A percentile compares a stretch with the other conserved stretches of the same genome.
Evolutionary conservation across 2,888 invertebrate genomes (phyloP).

Genomic region (Meiosimyza platycephala): DNA sequence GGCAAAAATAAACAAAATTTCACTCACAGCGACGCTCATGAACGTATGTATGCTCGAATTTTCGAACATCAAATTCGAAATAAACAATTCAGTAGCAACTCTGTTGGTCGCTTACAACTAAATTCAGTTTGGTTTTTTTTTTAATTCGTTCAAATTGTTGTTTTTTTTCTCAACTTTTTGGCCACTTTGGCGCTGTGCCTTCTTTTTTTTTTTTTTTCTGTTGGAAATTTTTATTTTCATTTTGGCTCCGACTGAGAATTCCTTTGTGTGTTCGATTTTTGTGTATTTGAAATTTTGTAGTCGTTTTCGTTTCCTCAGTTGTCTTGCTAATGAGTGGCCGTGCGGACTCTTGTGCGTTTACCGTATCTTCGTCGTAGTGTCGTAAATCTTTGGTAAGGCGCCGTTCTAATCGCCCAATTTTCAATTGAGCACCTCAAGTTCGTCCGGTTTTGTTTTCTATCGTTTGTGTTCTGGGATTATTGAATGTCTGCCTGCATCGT

Average conservation of each 20-base stretch:
- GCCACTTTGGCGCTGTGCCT: conserved; percentile 6
- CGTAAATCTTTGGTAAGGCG: conserved; percentile 30
- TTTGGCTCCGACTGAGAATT: too few species aligned
- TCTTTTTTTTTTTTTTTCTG: too few species aligned
- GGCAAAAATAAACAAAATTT: not conserved
- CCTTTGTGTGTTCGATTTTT: too few species aligned
- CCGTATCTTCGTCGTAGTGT: not conserved
- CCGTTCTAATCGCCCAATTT: not conserved
- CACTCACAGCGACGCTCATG: too few species aligned
- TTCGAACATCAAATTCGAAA: conserved; percentile 16
- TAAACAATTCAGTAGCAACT: too few species aligned
- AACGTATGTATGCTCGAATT: conserved; percentile 7
- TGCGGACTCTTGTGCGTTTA: conserved; percentile 13
- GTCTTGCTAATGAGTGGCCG: conserved; percentile 26
- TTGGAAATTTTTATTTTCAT: too few species aligned
- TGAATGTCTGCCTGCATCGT: not conserved
- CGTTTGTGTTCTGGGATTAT: conserved; percentile 12
- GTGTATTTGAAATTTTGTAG: too few species aligned
- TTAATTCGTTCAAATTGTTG: too few species aligned
- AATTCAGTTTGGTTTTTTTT: not conserved
- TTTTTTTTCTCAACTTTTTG: not conserved
- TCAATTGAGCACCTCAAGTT: not conserved
- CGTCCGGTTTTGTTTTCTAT: not conserved
- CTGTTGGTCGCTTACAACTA: not conserved
- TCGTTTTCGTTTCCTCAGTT: conserved; percentile 9